Base-by-base conservation (phyloP, 2,797 vertebrate genomes). In the Neostethus bicornis region DNA sequence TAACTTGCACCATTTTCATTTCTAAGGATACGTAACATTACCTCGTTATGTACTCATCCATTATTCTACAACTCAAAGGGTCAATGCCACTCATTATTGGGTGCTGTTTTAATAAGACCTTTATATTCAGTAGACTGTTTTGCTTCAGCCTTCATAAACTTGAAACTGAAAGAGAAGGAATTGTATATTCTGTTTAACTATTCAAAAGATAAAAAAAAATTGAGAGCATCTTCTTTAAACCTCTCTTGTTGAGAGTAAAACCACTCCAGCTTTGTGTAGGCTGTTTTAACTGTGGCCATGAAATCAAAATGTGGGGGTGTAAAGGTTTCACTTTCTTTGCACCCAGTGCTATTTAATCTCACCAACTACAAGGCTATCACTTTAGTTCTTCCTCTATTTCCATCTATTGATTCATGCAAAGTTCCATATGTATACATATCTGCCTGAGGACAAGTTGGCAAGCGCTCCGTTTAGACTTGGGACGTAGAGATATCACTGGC, bases 241-340 rank as follows among this genome's bases (percentile, higher is more conserved):
- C 66, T 69, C 65, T 75, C 58, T 68, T 61, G 52, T 59, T 9
- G n/a, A 77, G 72, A 64, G 66, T 61, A 57, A 38, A 75, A 70
- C 58, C 17, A 34, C 43, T 28, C 25, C 38, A 37, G 37, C 43
- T 23, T 66, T 70, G 42, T 1, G 50, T 20, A 20, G 60, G 48
- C 71, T 42, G 11, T 77, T 87, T 83, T 74, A 77, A 79, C 76
- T 80, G 74, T 51, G 34, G 73, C 55, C 55, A 69, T 47, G 60
- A 70, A 86, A 85, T 75, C 80, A 77, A 81, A 85, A 75, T n/a
- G 54, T 64, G 58, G 57, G 35, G 67, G 53, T 48, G 73, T 70
- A 65, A 4, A 5, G 48, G 38, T 69, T 67, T 57, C 48, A 45
- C 51, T 50, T 62, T 63, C 61, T 19, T 0, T 21, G 48, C 59